Evolutionary conservation across 2,113 vertebrate species (phyloP).

Genomic region (Oncorhynchus nerka): DNA sequence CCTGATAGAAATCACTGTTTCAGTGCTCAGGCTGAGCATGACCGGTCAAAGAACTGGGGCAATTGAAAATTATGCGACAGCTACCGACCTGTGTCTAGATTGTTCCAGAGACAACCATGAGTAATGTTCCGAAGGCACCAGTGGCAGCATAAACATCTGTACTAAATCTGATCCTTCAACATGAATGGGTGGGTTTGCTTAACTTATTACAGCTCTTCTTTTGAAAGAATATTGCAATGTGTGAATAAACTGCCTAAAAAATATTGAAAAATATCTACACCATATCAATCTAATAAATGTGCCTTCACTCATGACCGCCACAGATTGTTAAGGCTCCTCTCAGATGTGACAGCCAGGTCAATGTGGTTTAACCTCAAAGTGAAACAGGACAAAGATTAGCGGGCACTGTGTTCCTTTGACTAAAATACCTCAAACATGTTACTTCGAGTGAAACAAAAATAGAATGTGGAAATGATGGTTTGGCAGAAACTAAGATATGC

Average conservation of each 20-base stretch:
- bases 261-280: neutral
- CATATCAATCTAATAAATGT: neutral
- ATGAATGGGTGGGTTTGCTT: neutral
- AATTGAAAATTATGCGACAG: neutral
- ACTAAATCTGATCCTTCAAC: neutral
- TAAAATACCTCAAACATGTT: conserved; percentile 8
- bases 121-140: neutral
- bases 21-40: neutral
- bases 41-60: neutral
- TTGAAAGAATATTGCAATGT: neutral
- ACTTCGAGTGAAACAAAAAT: neutral
- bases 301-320: neutral
- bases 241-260: neutral
- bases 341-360: neutral
- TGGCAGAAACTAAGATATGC: neutral
- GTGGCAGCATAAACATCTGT: neutral
- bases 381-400: conserved; percentile 12
- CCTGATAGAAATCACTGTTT: neutral
- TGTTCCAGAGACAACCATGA: neutral
- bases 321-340: neutral
- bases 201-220: neutral
- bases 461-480: conserved; percentile 28
- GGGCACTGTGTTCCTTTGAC: neutral
- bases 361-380: neutral
- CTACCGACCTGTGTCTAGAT: neutral